Evolutionary conservation across 2,797 vertebrate species (phyloP), one percentile per base, ranked within the genome.

Genomic region (Mallotus villosus): DNA sequence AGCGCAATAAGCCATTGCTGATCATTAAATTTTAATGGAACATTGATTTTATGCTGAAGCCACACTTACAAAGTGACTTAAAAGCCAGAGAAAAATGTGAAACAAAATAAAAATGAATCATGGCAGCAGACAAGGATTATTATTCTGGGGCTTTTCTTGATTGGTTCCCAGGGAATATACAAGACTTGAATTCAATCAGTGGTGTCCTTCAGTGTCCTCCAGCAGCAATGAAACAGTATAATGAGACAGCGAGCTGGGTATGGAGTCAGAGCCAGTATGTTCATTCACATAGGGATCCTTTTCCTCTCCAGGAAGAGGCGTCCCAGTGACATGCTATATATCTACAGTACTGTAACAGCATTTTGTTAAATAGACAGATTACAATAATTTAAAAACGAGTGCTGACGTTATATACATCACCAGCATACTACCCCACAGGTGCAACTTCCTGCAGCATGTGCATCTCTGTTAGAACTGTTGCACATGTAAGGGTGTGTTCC

Each of bases 11-110:
- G 92, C 83, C 88, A 89, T 92, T 93, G 88, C 88, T 90, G 88
- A 85, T 90, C 91, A 93, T 93, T 93, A 93, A 90, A 92, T 91
- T 92, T 94, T 94, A 93, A 94, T 92, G 93, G 92, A 91, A 92
- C 92, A 93, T 94, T 92, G 93, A 93, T 94, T 93, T 94, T 93
- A 89, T 91, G 90, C 90, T 90, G 88, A 84, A 89, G 87, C 84
- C 78, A 84, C 84, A 88, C 82, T 91, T 92, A 90, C 88, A 82
- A 85, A 89, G 82, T 85, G 89, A 92, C 90, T 92, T 84, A 89
- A 88, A 90, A 86, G 80, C 86, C 67, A 37, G 78, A 77, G 81
- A 86, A 91, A 91, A 91, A 92, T 88, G 89, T 85, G 87, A 88
- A 89, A 84, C 79, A 88, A 90, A 92, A 91, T 92, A 90, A 92